Base-by-base conservation (phyloP, 2,888 invertebrate genomes). In the Sphaerophoria rueppellii region DNA sequence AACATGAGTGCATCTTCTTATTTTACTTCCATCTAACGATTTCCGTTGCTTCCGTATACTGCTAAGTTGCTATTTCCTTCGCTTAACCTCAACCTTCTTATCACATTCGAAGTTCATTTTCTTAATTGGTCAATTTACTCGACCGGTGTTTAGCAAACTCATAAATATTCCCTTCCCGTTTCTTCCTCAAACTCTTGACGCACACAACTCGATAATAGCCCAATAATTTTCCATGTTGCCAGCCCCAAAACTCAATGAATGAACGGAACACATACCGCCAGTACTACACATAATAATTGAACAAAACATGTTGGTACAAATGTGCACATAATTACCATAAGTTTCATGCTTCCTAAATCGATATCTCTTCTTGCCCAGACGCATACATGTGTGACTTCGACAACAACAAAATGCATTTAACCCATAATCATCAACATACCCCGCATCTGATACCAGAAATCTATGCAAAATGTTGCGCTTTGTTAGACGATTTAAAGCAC, bases 381-480 rank as follows among this genome's bases (percentile, higher is more conserved):
- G 48, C 61, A 61, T 54, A 50, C 65, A 67, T 67, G 57, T 71
- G 48, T 71, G 63, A 63, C 77, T 40, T 32, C 71, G 40, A 55
- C 71, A 16, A 37, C 57, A 6, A 35, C 9, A 35, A 32, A 9
- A 65, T 24, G 52, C 57, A 79, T 58, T 43, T 48, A 55, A 35
- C 7, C 16, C 48, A 63, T 48, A 63, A 63, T 61, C 46, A 34
- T 48, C 24, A 43, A 55, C n/a, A n/a, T n/a, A n/a, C n/a, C n/a
- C n/a, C n/a, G n/a, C n/a, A n/a, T n/a, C n/a, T n/a, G 32, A 35
- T 55, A 50, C 67, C 32, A 61, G 52, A 69, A 46, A 24, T 43
- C 76, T 69, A 61, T 48, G 74, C 67, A 74, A 69, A 60, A 75
- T 46, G 80, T 80, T 80, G 80, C 80, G 80, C 75, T 80, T 69